phyloP scores from a whole-genome alignment of 2,113 vertebrate genomes.

The Actenoides lindsayi region DNA sequence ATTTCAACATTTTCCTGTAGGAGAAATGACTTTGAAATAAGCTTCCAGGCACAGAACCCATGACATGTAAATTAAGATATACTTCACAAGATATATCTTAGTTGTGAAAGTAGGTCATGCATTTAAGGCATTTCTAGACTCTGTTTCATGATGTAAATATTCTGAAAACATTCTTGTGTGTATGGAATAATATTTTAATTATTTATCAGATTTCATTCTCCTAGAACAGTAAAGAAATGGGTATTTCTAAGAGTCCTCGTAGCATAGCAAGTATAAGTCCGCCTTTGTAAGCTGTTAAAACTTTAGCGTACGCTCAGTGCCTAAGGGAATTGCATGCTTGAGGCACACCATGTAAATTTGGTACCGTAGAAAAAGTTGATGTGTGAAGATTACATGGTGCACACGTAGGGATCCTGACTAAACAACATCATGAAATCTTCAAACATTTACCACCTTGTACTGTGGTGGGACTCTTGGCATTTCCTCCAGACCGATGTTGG shows the following conservation, averaged over 20 bases:
- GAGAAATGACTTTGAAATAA: not conserved
- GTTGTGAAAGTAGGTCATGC: slow-evolving; percentile 45
- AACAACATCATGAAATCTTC: not conserved
- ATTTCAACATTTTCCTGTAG: not conserved
- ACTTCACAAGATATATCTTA: not conserved
- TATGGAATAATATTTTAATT: slow-evolving; percentile 29
- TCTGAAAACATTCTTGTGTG: slow-evolving; percentile 16
- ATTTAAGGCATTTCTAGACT: slow-evolving; percentile 21
- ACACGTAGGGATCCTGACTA: not conserved
- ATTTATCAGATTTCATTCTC: not conserved
- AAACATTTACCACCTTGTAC: not conserved
- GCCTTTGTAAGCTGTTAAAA: not conserved
- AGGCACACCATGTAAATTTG: not conserved
- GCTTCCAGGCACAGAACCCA: slow-evolving; percentile 11
- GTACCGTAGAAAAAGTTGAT: not conserved
- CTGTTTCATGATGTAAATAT: slow-evolving; percentile 3
- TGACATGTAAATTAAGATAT: slow-evolving; percentile 38
- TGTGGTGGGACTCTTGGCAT: not conserved
- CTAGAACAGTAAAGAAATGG: not conserved
- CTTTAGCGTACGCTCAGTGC: not conserved
- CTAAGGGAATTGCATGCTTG: not conserved
- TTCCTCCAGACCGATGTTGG: not conserved
- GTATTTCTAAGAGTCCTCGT: not conserved
- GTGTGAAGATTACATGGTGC: not conserved
- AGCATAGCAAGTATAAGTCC: not conserved